Conservation (phyloP, 2,797 vertebrate genomes). For the Rhadinocentrus ornatus region DNA sequence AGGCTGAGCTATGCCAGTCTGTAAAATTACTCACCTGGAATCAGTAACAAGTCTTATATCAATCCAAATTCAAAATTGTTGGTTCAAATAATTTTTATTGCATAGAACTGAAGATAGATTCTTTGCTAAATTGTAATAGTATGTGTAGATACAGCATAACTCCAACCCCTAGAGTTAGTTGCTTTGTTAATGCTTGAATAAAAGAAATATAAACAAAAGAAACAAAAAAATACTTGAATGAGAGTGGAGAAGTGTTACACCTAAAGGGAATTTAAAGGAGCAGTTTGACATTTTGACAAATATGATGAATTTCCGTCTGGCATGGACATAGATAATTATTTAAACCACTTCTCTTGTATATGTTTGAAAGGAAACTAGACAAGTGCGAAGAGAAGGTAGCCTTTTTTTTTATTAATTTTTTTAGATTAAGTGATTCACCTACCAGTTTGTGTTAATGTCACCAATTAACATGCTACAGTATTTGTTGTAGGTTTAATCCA, state of each 20-base stretch:
- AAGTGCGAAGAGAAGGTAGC: not conserved
- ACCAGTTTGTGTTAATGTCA: not conserved
- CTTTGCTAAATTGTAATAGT: not conserved
- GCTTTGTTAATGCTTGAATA: not conserved
- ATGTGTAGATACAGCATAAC: no score
- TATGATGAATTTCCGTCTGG: constrained; percentile 2
- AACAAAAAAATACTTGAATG: not conserved
- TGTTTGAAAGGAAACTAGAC: not conserved
- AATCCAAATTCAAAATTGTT: not conserved
- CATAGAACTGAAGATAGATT: not conserved
- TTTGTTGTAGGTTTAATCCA: constrained; percentile 1
- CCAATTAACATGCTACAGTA: constrained; percentile 2
- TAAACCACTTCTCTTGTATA: not conserved
- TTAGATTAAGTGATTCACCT: not conserved
- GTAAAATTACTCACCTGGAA: not conserved
- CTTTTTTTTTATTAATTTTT: not conserved
- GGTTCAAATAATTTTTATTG: not conserved
- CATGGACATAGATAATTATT: not conserved
- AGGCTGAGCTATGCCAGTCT: not conserved
- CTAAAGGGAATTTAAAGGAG: not conserved
- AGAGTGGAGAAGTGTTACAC: not conserved
- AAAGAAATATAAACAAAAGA: no score
- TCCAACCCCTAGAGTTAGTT: not conserved
- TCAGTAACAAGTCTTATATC: not conserved
- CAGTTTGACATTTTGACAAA: not conserved